phyloP scores from a whole-genome alignment of 2,113 vertebrate genomes.

The Pangasianodon gigas region DNA sequence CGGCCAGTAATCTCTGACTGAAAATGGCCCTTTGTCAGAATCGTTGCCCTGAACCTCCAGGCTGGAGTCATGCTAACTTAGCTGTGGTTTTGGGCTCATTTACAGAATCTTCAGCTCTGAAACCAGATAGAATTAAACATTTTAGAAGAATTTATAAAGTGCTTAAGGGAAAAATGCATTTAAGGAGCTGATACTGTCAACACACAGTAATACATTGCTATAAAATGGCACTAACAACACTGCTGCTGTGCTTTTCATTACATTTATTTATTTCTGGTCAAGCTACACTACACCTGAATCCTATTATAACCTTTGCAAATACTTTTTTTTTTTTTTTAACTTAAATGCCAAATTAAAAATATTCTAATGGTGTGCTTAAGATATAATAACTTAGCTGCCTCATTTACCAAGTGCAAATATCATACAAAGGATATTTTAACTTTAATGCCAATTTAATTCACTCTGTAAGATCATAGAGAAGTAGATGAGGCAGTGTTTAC shows the following conservation, averaged over 20 bases:
- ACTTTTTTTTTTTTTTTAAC: background rate
- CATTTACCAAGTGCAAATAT: constrained; percentile 12
- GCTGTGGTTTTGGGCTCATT: background rate
- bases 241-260: constrained; percentile 3
- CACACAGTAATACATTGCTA: background rate
- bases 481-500: constrained; percentile 1
- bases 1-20: constrained; percentile 37
- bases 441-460: background rate
- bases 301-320: background rate
- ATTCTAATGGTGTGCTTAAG: background rate
- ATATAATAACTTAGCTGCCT: background rate
- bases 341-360: background rate
- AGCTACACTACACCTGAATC: background rate
- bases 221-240: background rate
- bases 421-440: background rate
- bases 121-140: constrained; percentile 14
- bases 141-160: constrained; percentile 5
- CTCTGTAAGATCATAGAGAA: background rate
- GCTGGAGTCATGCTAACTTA: constrained; percentile 21
- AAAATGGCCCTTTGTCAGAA: constrained; percentile 15
- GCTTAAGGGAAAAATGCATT: background rate
- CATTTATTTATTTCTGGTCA: background rate
- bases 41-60: constrained; percentile 30
- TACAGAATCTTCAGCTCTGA: constrained; percentile 21
- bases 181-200: constrained; percentile 1